Evolutionary conservation across 2,888 invertebrate species (phyloP).

Genomic region (Dasypogon diadema): DNA sequence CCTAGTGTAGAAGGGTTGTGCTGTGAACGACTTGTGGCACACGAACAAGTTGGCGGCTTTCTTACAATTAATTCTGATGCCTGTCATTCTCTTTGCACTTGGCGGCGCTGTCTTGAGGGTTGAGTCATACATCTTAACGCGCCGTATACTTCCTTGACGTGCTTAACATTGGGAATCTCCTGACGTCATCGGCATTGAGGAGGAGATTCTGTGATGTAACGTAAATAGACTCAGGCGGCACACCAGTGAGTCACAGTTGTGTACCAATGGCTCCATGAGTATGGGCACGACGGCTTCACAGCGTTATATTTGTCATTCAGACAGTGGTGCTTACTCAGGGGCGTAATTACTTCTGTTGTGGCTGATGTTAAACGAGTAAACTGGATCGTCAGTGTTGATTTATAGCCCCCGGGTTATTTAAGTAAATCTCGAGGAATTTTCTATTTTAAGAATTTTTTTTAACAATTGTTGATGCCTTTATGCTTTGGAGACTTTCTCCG

Average conservation of each 20-base stretch:
- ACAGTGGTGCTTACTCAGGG: slow-evolving; percentile 33
- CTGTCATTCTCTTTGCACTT: not conserved
- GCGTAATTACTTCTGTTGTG: slow-evolving; percentile 27
- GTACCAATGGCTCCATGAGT: slow-evolving; percentile 15
- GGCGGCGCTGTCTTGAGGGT: slow-evolving; percentile 8
- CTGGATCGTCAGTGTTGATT: not conserved
- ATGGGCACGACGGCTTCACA: slow-evolving; percentile 30
- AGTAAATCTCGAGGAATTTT: not conserved
- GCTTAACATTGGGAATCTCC: slow-evolving; percentile 54
- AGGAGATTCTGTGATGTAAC: slow-evolving; percentile 48
- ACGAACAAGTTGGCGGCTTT: slow-evolving; percentile 1
- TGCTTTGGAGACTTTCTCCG: no score
- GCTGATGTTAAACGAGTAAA: not conserved
- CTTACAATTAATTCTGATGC: not conserved
- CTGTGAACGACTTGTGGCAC: slow-evolving; percentile 11
- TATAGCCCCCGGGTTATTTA: not conserved
- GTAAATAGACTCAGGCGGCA: slow-evolving; percentile 35
- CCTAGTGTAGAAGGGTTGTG: not conserved
- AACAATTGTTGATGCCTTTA: no score
- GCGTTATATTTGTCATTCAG: slow-evolving; percentile 35
- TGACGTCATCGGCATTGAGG: slow-evolving; percentile 53
- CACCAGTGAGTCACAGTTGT: slow-evolving; percentile 41
- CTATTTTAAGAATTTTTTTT: no score
- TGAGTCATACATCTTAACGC: slow-evolving; percentile 45
- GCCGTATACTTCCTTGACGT: slow-evolving; percentile 2